phyloP scores from a whole-genome alignment of 2,888 invertebrate species.

The Lasioglossum villosulum region DNA sequence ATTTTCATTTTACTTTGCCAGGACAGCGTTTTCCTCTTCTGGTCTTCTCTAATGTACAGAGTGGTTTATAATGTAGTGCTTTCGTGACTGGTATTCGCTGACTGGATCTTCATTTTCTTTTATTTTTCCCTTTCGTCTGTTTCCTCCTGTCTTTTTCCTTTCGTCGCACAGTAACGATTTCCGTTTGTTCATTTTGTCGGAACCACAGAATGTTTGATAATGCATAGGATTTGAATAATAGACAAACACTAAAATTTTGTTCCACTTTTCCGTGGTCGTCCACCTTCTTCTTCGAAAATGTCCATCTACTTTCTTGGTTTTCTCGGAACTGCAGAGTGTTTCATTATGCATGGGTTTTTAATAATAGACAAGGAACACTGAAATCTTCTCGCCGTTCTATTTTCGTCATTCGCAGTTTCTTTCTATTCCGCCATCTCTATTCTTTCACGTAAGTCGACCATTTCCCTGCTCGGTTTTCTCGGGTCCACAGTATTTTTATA shows the following conservation, averaged over 20 bases:
- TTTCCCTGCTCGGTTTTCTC: background rate
- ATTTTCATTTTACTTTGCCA: background rate
- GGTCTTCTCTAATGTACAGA: background rate
- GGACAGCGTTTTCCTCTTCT: background rate
- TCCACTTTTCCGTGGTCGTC: background rate
- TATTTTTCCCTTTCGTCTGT: background rate
- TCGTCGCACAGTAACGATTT: background rate
- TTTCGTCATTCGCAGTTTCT: background rate
- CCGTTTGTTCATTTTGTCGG: background rate
- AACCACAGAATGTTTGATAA: background rate
- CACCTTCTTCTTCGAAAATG: background rate
- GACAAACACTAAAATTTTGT: background rate
- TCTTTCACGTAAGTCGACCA: background rate
- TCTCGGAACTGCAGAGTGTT: background rate
- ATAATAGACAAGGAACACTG: background rate
- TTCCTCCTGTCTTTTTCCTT: constrained; percentile 63
- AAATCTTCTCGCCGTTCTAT: background rate
- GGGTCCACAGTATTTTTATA: background rate
- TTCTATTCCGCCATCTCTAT: background rate
- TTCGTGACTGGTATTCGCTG: background rate
- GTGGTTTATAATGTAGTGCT: background rate
- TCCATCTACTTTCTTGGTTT: background rate
- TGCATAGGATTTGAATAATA: background rate
- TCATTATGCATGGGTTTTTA: background rate
- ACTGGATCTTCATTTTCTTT: background rate